Base-by-base conservation (phyloP, 2,113 vertebrate species). In the Cyprinodon tularosa region DNA sequence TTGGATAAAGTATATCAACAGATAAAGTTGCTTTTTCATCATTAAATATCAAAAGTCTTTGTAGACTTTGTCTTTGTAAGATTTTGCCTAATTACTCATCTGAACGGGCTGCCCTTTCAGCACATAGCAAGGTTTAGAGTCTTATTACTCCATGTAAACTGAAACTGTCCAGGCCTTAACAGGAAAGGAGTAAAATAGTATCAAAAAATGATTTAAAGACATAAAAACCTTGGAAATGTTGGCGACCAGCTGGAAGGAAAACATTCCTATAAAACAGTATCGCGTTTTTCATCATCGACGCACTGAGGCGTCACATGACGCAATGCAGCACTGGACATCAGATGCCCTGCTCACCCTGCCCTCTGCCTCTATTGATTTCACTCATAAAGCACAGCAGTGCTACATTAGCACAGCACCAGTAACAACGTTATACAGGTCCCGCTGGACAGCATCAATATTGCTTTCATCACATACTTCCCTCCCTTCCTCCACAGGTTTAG, bases 351-450 rank as follows among this genome's bases (percentile, higher is more conserved):
- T 77, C 63, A 0, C 13, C 48, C 71, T 48, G 63, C 72, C 80
- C 78, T 60, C 85, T 13, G 75, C 74, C 73, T 57, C 57, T 88
- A 92, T 92, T 74, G 91, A 93, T 92, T 76, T 74, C 77, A 39
- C 53, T 47, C 83, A 38, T 78, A 53, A 64, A 60, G 62, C 65
- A 57, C 77, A 63, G 78, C 83, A 67, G 80, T 74, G 87, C 88
- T 84, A 64, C 88, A 88, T 83, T 77, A 72, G 62, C 76, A 68
- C 77, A 20, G 65, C 39, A 14, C 81, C 12, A 57, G 76, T 87
- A 84, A 88, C 89, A 67, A 61, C 86, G 76, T 86, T 77, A 79
- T 44, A 72, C 42, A 1, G 12, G 65, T 84, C 86, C 48, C 87
- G 4, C 67, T 11, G 83, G 89, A 82, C 62, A 9, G 6, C 74